Base-by-base conservation (phyloP, 2,797 vertebrate species). In the Varecia variegata region DNA sequence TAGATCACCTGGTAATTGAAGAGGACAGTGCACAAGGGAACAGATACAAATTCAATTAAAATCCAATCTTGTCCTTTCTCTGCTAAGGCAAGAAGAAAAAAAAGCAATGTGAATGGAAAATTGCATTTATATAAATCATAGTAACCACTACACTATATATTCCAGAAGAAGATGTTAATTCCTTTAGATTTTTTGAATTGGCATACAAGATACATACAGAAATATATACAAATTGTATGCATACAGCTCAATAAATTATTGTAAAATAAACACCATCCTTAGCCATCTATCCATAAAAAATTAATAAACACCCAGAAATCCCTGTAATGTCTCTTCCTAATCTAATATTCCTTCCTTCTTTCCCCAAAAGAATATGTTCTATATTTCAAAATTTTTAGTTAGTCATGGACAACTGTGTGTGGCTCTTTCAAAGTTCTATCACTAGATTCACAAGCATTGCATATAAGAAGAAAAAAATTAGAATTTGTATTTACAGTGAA, bases 11-110 rank as follows among this genome's bases (percentile, higher is more conserved):
- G 27, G n/a, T 35, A 67, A 38, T 38, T 62, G 27, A 83, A 82
- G n/a, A 40, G 4, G 7, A 92, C 43, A 86, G 68, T 58, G 23
- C 27, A 60, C 50, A 81, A 68, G 25, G 32, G 40, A 82, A 86
- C 68, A 86, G 83, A 82, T 52, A 45, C 52, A 54, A 52, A 30
- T 18, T 88, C 62, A 77, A 71, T 70, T 77, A 77, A 90, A 90
- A 93, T 79, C 76, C 83, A 95, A 84, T n/a, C 47, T 58, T 88
- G 52, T 91, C 40, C 82, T 87, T 71, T 76, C 70, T 88, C 40
- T 85, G 52, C 67, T 70, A 54, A 86, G 25, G 20, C 25, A 45
- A 45, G 27, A 73, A 32, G 21, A 52, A 83, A 60, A 87, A 20
- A 21, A 54, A 54, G 17, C 60, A 94, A 54, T 54, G 20, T 54